Evolutionary conservation across 2,113 vertebrate genomes (phyloP), one percentile per base, ranked within the genome.

Genomic region (Odontophorus gujanensis): DNA sequence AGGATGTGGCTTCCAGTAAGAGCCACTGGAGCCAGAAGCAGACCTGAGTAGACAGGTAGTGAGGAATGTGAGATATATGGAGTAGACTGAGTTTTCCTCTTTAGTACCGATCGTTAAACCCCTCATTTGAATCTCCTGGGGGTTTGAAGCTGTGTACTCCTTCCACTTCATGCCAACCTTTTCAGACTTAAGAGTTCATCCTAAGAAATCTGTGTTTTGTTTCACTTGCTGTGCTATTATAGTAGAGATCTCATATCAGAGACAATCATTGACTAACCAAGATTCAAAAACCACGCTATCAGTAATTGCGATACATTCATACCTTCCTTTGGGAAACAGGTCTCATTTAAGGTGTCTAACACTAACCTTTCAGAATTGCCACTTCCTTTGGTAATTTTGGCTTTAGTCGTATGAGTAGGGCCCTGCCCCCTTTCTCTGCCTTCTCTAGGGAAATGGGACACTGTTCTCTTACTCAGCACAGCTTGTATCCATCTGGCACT

Each of bases 291-390:
- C 42, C 47, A 24, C 40, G 5, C 42, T 48, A 1, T 34, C 7
- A 24, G 88, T 83, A 88, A n/a, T 36, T 90, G 48, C 34, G 75
- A 13, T 42, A 40, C 14, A 43, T 55, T 47, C 74, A 72, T 30
- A 76, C 68, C 8, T 71, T 85, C 55, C 18, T 93, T 91, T 80
- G 50, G 61, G 80, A 92, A 89, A 85, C 17, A 25, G 9, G 6
- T n/a, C 19, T 84, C 26, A 17, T 55, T 76, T 59, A 59, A 82
- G 34, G 11, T 57, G 5, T 53, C n/a, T 85, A 28, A 92, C 6
- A 8, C 14, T 7, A 18, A 71, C 15, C 13, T n/a, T 74, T 73
- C 58, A 36, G 59, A 62, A 91, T 16, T 87, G 17, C 22, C 1
- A 4, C 3, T 62, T 81, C 48, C 30, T 85, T 51, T 55, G 50